Base-by-base conservation (phyloP, 1,140 invertebrate genomes). In the Catajapyx aquilonaris region DNA sequence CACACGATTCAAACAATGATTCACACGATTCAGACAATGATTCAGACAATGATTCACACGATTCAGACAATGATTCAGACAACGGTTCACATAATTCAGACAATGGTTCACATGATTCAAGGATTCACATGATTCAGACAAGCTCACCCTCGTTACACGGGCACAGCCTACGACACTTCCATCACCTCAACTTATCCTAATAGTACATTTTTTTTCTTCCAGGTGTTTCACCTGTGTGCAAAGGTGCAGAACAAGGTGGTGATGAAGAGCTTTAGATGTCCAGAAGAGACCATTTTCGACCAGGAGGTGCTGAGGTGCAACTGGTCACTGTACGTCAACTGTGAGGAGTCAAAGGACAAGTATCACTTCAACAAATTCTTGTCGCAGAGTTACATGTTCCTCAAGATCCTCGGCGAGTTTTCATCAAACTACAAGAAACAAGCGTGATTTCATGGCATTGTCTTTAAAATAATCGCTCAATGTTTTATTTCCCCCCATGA, bases 321-420 rank as follows among this genome's bases (percentile, higher is more conserved):
- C 51, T 86, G 81, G 80, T 85, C 79, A 78, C 83, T 85, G 57
- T 85, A 83, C 55, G 80, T 85, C 0, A 81, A 86, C 48, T 87
- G 83, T 53, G 78, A 79, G 56, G 66, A 68, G 21, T 81, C 79
- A 1, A 71, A 67, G 43, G 68, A 65, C 35, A 58, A 84, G 22
- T 86, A 85, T 53, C 80, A 85, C 46, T 83, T 79, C 3, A 87
- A 87, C 49, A 81, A 85, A 31, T 81, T 81, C 0, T 75, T 87
- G 31, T 85, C 81, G 22, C 84, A 86, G 55, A 86, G 81, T 55
- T 87, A 85, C 54, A 81, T 86, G 51, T 61, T 85, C 4, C 85
- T 87, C 76, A 85, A 85, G 53, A 80, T 79, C 0, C 56, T 86
- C 0, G 81, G 80, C 1, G 84, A 84, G 56, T 85, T 85, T 57